Percentiles rank a stretch among this genome's conserved stretches.
These are phyloP conservation scores for Sardina pilchardus DNA, from an alignment of 2,113 vertebrate species.

Conservation along the genomic window DNA sequence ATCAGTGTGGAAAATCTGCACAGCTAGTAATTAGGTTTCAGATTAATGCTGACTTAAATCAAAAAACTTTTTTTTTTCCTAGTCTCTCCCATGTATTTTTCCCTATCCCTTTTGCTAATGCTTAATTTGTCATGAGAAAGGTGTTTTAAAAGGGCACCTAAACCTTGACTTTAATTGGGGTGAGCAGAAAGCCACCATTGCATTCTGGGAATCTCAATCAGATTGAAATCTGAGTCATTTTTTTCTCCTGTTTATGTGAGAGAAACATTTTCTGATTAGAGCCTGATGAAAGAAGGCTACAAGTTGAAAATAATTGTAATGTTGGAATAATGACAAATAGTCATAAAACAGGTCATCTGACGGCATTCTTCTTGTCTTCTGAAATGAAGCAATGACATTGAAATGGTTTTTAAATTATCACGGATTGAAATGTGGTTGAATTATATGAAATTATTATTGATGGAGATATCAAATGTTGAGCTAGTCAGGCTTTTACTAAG, in stretches of 20 bases:
- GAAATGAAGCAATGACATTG: neutral
- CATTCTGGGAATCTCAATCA: conserved; percentile 9
- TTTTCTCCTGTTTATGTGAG: neutral
- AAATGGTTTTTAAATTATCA: neutral
- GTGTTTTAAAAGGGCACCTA: conserved; percentile 59
- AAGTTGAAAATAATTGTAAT: neutral
- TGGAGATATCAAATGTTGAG: neutral
- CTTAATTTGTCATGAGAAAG: conserved; percentile 58
- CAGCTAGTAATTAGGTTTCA: conserved; percentile 60
- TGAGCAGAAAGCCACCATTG: conserved; percentile 41
- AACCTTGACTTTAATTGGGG: conserved; percentile 61
- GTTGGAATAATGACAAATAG: neutral
- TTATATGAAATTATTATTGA: neutral
- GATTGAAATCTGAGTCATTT: neutral
- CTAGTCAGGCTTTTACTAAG: neutral
- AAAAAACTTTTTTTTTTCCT: conserved; percentile 42
- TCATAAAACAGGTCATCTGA: neutral
- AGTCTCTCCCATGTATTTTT: conserved; percentile 30
- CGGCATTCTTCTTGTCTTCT: neutral
- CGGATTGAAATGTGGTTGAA: neutral
- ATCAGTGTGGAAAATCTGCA: conserved; percentile 59
- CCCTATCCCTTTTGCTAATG: conserved; percentile 45
- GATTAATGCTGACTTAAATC: conserved; percentile 59
- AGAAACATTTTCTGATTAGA: neutral
- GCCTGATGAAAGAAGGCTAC: neutral